These are phyloP conservation scores for Trilocha varians DNA, from an alignment of 2,888 invertebrate species.

Conservation along the genomic window DNA sequence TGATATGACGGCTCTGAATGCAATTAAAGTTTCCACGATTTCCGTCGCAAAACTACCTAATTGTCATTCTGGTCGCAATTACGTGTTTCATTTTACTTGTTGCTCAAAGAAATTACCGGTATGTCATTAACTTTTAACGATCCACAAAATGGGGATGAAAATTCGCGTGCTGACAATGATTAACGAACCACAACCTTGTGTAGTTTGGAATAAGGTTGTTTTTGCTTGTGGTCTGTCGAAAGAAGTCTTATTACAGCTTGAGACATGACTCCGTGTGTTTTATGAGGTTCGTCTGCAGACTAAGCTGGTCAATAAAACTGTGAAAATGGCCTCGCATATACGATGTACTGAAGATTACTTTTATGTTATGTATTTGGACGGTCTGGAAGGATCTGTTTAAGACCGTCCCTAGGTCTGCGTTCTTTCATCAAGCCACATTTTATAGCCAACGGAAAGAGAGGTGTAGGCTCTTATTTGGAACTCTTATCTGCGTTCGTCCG, in stretches of 20 bases:
- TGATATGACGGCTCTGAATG: too few relatives aligned
- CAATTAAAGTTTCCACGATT: neutral
- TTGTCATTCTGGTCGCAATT: conserved; percentile 39
- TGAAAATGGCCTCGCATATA: too few relatives aligned
- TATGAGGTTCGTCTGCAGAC: neutral
- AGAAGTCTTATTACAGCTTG: neutral
- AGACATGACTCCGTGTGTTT: neutral
- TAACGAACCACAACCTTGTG: neutral
- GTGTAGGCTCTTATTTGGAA: too few relatives aligned
- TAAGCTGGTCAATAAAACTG: neutral
- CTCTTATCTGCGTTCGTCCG: too few relatives aligned
- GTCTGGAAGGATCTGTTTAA: too few relatives aligned
- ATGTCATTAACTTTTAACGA: conserved; percentile 65
- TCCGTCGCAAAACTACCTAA: conserved; percentile 12
- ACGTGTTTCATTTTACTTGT: conserved; percentile 63
- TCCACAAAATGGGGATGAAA: conserved; percentile 50
- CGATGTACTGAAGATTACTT: too few relatives aligned
- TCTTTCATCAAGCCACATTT: too few relatives aligned
- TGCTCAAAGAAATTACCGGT: conserved; percentile 54
- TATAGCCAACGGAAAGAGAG: too few relatives aligned
- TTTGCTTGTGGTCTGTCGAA: neutral
- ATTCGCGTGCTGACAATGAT: neutral
- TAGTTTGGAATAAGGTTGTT: neutral
- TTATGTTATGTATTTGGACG: too few relatives aligned
- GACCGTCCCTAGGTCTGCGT: too few relatives aligned